Conservation (phyloP, 92 coral and sea anemone species). For the Nematostella vectensis region DNA sequence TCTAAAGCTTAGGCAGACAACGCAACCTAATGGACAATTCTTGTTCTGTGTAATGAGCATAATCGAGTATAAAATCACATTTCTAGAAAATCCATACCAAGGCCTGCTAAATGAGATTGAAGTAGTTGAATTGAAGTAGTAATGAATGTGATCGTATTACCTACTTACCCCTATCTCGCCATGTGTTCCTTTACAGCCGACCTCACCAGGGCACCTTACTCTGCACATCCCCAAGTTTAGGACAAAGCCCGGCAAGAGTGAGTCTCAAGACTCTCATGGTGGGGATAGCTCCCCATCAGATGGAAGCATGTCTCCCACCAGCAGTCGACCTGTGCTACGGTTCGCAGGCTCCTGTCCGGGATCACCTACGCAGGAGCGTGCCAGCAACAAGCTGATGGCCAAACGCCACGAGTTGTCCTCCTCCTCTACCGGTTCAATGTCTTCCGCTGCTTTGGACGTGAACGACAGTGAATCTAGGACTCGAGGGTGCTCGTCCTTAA, state of each 20-base stretch:
- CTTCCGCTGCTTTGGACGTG: constrained; percentile 24
- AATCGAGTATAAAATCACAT: too few species aligned
- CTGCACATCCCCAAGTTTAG: constrained; percentile 66
- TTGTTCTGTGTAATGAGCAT: too few species aligned
- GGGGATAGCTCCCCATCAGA: constrained; percentile 47
- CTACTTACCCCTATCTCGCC: too few species aligned
- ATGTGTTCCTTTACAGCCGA: constrained; percentile 16
- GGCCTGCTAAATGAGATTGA: too few species aligned
- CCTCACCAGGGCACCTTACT: constrained; percentile 30
- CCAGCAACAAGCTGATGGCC: constrained; percentile 13
- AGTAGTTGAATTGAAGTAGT: too few species aligned
- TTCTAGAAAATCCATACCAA: too few species aligned
- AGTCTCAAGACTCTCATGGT: constrained; percentile 54
- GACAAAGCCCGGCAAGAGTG: constrained; percentile 51
- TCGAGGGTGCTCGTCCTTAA: constrained; percentile 53
- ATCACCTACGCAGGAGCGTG: constrained; percentile 46
- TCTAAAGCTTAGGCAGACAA: too few species aligned
- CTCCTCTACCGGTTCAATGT: constrained; percentile 21
- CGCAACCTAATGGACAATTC: too few species aligned
- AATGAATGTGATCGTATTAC: too few species aligned
- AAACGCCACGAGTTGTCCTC: constrained; percentile 39
- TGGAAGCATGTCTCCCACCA: constrained; percentile 48
- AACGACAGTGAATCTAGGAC: constrained; percentile 40
- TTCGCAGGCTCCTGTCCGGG: constrained; percentile 40
- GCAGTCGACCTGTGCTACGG: constrained; percentile 22